Conservation (phyloP, 2,113 vertebrate genomes). For the Centropus unirufus region DNA sequence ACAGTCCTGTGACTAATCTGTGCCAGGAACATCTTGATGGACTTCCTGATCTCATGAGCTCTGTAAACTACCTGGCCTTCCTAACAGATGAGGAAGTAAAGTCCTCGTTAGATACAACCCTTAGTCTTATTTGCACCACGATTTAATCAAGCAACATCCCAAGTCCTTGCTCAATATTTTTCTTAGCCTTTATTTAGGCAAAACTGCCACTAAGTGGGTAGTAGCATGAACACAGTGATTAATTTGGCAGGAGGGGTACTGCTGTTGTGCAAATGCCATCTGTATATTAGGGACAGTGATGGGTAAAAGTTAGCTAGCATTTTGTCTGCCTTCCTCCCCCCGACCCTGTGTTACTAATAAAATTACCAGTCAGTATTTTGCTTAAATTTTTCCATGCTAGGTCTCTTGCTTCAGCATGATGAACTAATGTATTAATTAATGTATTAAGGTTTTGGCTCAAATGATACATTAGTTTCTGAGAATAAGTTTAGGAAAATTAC, state of each 20-base stretch:
- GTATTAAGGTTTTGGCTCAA: not conserved
- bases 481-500: not conserved
- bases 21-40: slow-evolving; percentile 42
- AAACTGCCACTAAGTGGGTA: not conserved
- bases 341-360: not conserved
- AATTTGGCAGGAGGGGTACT: not conserved
- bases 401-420: not conserved
- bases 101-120: not conserved
- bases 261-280: not conserved
- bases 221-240: not conserved
- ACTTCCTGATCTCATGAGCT: slow-evolving; percentile 43
- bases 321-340: not conserved
- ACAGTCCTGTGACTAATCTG: slow-evolving; percentile 54
- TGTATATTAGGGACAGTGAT: not conserved
- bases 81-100: slow-evolving; percentile 22
- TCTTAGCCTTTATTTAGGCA: not conserved
- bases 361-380: not conserved
- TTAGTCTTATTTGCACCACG: not conserved
- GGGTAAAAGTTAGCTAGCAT: not conserved
- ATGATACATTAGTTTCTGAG: slow-evolving; percentile 7
- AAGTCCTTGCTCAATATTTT: slow-evolving; percentile 5
- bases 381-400: slow-evolving; percentile 7
- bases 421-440: not conserved
- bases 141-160: not conserved
- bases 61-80: slow-evolving; percentile 26